These are phyloP conservation scores for Euschistus heros DNA, from an alignment of 1,140 invertebrate genomes.

Conservation along the genomic window DNA sequence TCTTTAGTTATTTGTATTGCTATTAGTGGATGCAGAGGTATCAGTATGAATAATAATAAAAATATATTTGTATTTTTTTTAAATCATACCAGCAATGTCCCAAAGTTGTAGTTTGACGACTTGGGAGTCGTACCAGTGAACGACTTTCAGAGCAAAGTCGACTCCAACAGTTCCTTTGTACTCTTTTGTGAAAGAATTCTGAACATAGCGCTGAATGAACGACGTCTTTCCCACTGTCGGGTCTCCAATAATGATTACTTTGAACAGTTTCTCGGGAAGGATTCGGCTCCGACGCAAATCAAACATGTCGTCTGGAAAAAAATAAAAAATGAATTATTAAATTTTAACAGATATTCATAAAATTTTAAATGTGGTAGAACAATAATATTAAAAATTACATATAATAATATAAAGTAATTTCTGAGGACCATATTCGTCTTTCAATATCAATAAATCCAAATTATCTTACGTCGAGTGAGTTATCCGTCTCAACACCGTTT, in stretches of 20 bases:
- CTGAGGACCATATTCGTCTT: no score
- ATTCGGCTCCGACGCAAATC: slow-evolving; percentile 17
- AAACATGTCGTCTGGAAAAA: slow-evolving; percentile 17
- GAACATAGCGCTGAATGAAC: slow-evolving; percentile 42
- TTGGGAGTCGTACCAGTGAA: slow-evolving; percentile 44
- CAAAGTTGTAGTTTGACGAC: slow-evolving; percentile 48
- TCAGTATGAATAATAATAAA: background rate
- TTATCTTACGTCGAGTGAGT: no score
- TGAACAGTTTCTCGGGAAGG: slow-evolving; percentile 39
- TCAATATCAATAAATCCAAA: no score
- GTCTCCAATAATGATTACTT: slow-evolving; percentile 44
- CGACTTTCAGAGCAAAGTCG: slow-evolving; percentile 50
- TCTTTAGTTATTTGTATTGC: no score
- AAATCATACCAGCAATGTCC: slow-evolving; percentile 44
- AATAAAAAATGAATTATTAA: background rate
- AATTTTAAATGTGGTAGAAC: background rate
- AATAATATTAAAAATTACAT: no score
- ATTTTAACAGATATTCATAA: background rate
- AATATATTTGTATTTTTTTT: no score
- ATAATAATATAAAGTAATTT: no score
- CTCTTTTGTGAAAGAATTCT: slow-evolving; percentile 38
- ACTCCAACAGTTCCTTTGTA: slow-evolving; percentile 46
- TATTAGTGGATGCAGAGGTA: no score
- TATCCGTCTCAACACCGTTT: no score
- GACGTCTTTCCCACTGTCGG: slow-evolving; percentile 44